Evolutionary conservation across 2,797 vertebrate species (phyloP), one percentile per base, ranked within the genome.

Genomic region (Micropoecilia bifurca): DNA sequence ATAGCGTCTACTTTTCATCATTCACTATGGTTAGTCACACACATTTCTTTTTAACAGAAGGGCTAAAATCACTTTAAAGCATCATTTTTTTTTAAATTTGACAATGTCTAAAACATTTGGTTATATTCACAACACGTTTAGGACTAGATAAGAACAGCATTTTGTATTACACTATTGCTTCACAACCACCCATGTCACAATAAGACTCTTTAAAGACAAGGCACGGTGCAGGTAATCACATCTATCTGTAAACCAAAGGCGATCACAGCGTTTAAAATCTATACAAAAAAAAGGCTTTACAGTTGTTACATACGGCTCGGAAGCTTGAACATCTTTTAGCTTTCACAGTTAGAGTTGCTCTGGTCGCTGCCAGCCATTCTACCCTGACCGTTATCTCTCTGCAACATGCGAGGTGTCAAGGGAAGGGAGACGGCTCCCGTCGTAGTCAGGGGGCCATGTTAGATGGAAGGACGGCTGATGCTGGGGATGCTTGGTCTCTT

Each of bases 91-190:
- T 80, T 87, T 86, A 78, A 8, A 8, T 87, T 77, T 79, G 76
- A 90, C 84, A 78, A 75, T 90, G 88, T 91, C 90, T 93, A 92
- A 84, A 91, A 92, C 80, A 88, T 91, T 83, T 92, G 90, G 87
- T 94, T 95, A 95, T 94, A 95, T 91, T 95, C 93, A 96, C 95
- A 94, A 83, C 93, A 96, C 94, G 90, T 91, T 91, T 87, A 94
- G 86, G 90, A 95, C 88, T 86, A 91, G 84, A 94, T 92, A 91
- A 95, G 85, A 92, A 93, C 90, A 91, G 73, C 90, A 85, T 90
- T 92, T 87, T 33, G 80, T 90, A 88, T 87, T 89, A 89, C 92
- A 93, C 91, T 88, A 91, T 88, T 91, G 93, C 90, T 92, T 91
- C 92, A 95, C 91, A 93, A 95, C 92, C 92, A 95, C 89, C 92